Percentiles rank a stretch among this genome's conserved stretches.
Conservation (phyloP, 2,797 vertebrate genomes). For the Salmo trutta region DNA sequence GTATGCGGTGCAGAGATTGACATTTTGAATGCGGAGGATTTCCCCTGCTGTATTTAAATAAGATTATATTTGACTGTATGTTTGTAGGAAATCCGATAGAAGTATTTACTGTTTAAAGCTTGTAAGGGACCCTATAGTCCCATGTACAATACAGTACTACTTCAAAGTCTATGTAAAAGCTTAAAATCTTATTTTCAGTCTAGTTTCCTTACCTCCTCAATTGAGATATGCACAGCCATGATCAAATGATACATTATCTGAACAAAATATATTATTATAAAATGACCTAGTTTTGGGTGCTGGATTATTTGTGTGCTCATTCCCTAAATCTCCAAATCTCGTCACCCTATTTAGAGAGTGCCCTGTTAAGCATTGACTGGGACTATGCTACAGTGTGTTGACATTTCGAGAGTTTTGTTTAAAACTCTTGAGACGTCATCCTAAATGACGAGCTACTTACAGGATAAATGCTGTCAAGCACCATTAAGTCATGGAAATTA, state of each 20-base stretch:
- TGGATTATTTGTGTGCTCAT: constrained; percentile 59
- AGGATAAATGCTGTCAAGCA: background rate
- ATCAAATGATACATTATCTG: background rate
- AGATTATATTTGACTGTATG: no score
- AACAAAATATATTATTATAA: no score
- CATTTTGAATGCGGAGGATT: constrained; percentile 10
- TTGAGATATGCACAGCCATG: background rate
- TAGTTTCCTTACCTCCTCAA: background rate
- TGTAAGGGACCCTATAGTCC: no score
- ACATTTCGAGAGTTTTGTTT: constrained; percentile 41
- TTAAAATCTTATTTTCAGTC: background rate
- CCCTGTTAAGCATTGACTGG: constrained; percentile 39
- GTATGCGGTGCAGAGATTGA: background rate
- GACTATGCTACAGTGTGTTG: constrained; percentile 34
- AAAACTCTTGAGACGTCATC: constrained; percentile 19
- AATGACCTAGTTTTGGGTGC: constrained; percentile 56
- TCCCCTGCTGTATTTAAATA: background rate
- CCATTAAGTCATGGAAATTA: background rate
- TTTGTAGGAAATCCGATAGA: no score
- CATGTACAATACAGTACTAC: no score
- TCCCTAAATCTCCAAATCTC: constrained; percentile 65
- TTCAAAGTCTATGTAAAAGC: no score
- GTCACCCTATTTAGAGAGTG: constrained; percentile 54
- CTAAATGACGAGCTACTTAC: background rate
- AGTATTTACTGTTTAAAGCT: no score